Evolutionary conservation across 1,140 invertebrate genomes (phyloP), one percentile per base, ranked within the genome.

Genomic region (Drosophila ohnishii): DNA sequence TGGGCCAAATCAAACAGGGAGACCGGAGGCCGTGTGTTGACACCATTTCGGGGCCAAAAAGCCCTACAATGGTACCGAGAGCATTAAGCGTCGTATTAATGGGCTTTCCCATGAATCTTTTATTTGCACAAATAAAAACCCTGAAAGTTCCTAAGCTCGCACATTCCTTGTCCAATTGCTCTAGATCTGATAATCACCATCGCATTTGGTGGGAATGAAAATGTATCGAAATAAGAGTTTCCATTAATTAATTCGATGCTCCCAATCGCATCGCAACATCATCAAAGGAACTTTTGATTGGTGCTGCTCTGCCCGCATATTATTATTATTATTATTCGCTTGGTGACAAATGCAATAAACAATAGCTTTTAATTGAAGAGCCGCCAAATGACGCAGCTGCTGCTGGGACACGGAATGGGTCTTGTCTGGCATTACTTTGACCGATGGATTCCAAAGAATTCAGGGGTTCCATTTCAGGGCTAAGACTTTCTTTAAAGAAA

Each of bases 331-430:
- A 50, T 42, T 19, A 14, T 40, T 58, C 69, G 16, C 35, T 40
- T 78, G 47, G 76, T 84, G 80, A 59, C 80, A 84, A 84, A 85
- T 84, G 80, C 81, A 84, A 84, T 84, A 85, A 84, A 85, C 73
- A 84, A 84, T 85, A 74, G 63, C 61, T 84, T 80, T 77, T 69
- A 84, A 84, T 84, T 84, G 80, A 84, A 48, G 63, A 60, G 59
- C 42, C 45, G 48, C 42, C 25, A 6, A 62, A 69, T 69, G 65
- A 67, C 65, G 50, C 73, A 60, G 55, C 70, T 58, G 45, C 45
- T 28, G 51, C 64, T 50, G 30, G 22, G 64, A 71, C 65, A n/a
- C 35, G 30, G 30, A 71, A 70, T 39, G 48, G 42, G 10, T 47
- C 39, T 30, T 45, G 45, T 51, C 35, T 32, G 60, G 19, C 60